Base-by-base conservation (phyloP, 2,888 invertebrate genomes). In the Drosophila diplacantha region DNA sequence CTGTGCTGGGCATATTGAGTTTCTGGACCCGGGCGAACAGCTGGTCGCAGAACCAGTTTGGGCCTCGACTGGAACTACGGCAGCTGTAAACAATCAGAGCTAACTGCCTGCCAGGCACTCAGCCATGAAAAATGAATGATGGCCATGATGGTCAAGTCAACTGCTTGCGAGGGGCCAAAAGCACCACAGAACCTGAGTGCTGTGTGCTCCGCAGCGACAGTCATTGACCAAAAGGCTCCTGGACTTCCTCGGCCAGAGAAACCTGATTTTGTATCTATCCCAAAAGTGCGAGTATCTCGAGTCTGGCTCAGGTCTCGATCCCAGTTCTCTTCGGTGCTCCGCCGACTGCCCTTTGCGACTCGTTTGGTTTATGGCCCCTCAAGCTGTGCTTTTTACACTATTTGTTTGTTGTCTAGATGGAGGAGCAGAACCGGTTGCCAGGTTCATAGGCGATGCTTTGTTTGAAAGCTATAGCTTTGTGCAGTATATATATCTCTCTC, bases 71-170 rank as follows among this genome's bases (percentile, higher is more conserved):
- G 47, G 64, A 59, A 62, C 71, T 66, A 81, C 81, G 81, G 81
- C 83, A 81, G 82, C 80, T 79, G 82, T 83, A 83, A 83, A 79
- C 82, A 81, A 81, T 79, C 78, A 83, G 70, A 80, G 78, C 78
- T 75, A 83, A 79, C 83, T 81, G 78, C 83, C 81, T 77, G 83
- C 78, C 77, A 83, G 80, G 80, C 80, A 81, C 80, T 81, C 74
- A 81, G 74, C 82, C 80, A 79, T 81, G 82, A 82, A 81, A 81
- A 80, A 81, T 81, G 80, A 81, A 83, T 83, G 82, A 83, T 83
- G 82, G 83, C 81, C 72, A 80, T 79, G 82, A 81, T 59, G 52
- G 35, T 51, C 63, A 31, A 62, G 63, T 31, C 49, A 58, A 58
- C 58, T 44, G 58, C 35, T 43, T 37, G 61, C 29, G 37, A 39